Evolutionary conservation across 2,113 vertebrate genomes (phyloP).

Genomic region (Sinocyclocheilus anophthalmus): DNA sequence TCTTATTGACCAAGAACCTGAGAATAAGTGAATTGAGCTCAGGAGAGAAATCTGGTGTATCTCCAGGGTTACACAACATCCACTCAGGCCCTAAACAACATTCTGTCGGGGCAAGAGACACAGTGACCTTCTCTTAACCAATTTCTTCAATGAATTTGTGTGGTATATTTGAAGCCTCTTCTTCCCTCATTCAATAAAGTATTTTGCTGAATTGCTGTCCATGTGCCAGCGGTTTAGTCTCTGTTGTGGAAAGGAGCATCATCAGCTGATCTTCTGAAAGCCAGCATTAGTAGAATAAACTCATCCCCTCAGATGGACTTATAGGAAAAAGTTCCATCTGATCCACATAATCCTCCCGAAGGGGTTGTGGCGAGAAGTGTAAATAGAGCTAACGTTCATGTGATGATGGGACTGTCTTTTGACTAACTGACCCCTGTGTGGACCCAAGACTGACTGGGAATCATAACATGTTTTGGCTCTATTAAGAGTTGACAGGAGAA

Average conservation of each 20-base stretch:
- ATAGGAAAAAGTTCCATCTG: background rate
- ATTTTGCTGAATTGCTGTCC: background rate
- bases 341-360: conserved; percentile 4
- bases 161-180: background rate
- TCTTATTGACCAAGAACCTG: background rate
- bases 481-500: background rate
- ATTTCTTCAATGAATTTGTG: conserved; percentile 6
- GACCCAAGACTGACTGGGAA: background rate
- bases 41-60: background rate
- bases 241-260: background rate
- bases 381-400: background rate
- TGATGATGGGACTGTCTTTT: background rate
- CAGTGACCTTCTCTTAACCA: background rate
- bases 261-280: background rate
- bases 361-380: conserved; percentile 6
- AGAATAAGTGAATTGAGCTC: conserved; percentile 16
- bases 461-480: background rate
- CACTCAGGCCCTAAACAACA: background rate
- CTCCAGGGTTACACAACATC: conserved; percentile 9
- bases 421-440: background rate
- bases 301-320: conserved; percentile 13
- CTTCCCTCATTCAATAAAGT: background rate
- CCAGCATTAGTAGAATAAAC: conserved; percentile 28
- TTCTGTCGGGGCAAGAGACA: background rate
- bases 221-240: background rate